Conservation (phyloP, 2,797 vertebrate species). For the Darevskia mixta region DNA sequence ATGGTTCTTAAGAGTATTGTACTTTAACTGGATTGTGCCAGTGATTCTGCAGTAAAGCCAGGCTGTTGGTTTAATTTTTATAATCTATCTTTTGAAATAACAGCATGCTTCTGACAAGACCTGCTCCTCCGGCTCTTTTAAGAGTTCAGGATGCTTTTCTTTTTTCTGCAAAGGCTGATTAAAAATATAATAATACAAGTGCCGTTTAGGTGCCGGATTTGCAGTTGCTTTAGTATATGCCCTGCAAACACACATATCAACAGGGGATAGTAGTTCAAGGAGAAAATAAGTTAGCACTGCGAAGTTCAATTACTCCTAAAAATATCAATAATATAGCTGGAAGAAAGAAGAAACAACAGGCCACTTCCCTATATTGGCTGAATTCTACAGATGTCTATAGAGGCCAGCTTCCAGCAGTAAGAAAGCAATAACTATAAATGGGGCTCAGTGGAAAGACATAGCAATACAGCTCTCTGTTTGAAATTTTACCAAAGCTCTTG, state of each 20-base stretch:
- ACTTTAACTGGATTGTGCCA: neutral
- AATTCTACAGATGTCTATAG: slow-evolving; percentile 77
- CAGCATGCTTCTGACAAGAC: slow-evolving; percentile 30
- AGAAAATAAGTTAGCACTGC: slow-evolving; percentile 76
- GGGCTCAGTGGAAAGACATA: slow-evolving; percentile 73
- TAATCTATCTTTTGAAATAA: slow-evolving; percentile 31
- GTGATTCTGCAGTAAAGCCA: slow-evolving; percentile 23
- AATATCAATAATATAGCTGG: slow-evolving; percentile 77
- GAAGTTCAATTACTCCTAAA: slow-evolving; percentile 80
- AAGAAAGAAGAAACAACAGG: slow-evolving; percentile 77
- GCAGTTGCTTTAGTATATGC: slow-evolving; percentile 69
- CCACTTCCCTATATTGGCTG: slow-evolving; percentile 69
- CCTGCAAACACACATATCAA: slow-evolving; percentile 72
- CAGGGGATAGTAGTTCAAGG: slow-evolving; percentile 73
- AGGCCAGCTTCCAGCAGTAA: slow-evolving; percentile 74
- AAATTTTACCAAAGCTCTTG: slow-evolving; percentile 62
- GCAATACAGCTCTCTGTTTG: slow-evolving; percentile 63
- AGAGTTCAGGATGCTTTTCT: slow-evolving; percentile 49
- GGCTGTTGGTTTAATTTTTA: neutral
- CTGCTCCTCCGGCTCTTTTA: slow-evolving; percentile 50
- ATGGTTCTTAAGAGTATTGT: neutral
- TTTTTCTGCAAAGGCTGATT: slow-evolving; percentile 62
- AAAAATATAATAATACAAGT: slow-evolving; percentile 68
- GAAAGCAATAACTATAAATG: slow-evolving; percentile 78
- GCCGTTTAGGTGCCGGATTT: slow-evolving; percentile 72